phyloP scores from a whole-genome alignment of 2,113 vertebrate species.

The Notarius lentiginosus region DNA sequence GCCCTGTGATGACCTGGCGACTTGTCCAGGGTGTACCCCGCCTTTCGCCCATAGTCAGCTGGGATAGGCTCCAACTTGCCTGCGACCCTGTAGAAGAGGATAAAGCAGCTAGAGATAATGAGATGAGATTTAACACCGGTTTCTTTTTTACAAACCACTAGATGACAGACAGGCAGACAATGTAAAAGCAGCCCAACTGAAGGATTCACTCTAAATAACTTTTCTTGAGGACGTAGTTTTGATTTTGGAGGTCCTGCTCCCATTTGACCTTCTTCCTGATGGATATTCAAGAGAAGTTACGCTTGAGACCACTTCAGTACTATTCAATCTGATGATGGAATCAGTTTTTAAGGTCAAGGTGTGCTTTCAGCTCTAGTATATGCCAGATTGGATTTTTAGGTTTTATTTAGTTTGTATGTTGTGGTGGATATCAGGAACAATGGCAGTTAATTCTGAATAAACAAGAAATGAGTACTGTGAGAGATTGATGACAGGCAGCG shows the following conservation, averaged over 20 bases:
- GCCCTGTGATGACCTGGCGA: too few species aligned
- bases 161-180: background rate
- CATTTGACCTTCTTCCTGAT: constrained; percentile 23
- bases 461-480: background rate
- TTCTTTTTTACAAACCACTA: too few species aligned
- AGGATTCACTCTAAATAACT: background rate
- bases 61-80: too few species aligned
- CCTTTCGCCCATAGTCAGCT: too few species aligned
- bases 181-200: background rate
- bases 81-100: too few species aligned
- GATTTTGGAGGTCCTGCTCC: constrained; percentile 12
- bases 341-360: constrained; percentile 18
- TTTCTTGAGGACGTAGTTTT: constrained; percentile 25
- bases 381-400: background rate
- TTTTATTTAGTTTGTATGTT: background rate
- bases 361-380: constrained; percentile 15
- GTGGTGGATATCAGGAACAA: background rate
- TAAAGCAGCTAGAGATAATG: too few species aligned
- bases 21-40: too few species aligned
- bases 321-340: constrained; percentile 23
- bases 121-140: too few species aligned
- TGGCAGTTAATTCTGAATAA: background rate
- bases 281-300: constrained; percentile 14
- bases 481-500: constrained; percentile 36
- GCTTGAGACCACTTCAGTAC: constrained; percentile 6